These are phyloP conservation scores for Erannis defoliaria DNA, from an alignment of 2,888 invertebrate species.

Conservation along the genomic window DNA sequence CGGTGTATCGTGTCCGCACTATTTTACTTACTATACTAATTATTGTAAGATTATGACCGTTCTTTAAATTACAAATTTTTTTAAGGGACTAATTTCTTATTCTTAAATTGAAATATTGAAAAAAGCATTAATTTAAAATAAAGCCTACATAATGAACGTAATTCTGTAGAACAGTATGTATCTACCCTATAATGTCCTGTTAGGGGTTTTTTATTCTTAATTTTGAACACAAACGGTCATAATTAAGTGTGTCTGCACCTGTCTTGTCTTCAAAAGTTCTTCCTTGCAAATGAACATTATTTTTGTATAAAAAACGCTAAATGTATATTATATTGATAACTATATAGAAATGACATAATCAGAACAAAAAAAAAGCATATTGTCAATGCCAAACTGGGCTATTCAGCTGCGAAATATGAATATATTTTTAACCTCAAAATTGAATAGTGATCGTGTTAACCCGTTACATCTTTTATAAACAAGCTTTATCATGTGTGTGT, in stretches of 20 bases:
- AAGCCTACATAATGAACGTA: no score
- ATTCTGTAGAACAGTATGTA: no score
- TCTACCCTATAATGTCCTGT: no score
- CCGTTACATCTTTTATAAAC: no score
- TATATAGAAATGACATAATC: background rate
- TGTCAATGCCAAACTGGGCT: background rate
- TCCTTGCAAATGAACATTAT: constrained; percentile 53
- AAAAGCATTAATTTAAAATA: no score
- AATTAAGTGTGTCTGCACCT: constrained; percentile 51
- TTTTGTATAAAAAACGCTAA: constrained; percentile 48
- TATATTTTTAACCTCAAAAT: background rate
- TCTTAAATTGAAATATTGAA: no score
- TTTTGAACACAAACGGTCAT: constrained; percentile 33
- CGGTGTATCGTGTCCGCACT: constrained; percentile 59
- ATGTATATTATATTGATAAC: background rate
- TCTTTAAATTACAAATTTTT: no score
- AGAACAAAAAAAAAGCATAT: background rate
- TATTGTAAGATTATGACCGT: constrained; percentile 38
- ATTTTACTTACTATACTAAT: constrained; percentile 33
- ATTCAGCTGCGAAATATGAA: background rate
- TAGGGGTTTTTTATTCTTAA: background rate
- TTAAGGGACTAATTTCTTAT: no score
- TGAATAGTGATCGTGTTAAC: background rate
- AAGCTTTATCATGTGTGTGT: no score
- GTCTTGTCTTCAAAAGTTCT: constrained; percentile 54